Base-by-base conservation (phyloP, 2,888 invertebrate species). In the Apotomis betuletana region DNA sequence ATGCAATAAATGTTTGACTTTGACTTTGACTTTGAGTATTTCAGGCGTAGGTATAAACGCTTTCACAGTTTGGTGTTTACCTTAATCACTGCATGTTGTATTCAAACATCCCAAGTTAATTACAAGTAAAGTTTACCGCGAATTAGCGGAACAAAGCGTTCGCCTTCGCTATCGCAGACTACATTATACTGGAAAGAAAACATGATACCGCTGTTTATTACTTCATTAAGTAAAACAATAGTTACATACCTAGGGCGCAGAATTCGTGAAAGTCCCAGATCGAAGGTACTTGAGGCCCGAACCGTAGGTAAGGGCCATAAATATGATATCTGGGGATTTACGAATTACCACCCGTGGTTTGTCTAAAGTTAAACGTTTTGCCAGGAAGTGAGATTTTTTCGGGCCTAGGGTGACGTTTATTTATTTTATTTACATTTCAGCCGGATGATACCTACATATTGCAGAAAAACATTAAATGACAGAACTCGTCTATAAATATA, bases 181-280 rank as follows among this genome's bases (percentile, higher is more conserved):
- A 54, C 46, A 69, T 27, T 54, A 55, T 69, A 54, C 60, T 38
- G 2, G 9, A 57, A 67, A 57, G 44, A 52, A 63, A 70, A 64
- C 58, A 70, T 52, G 15, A 51, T 49, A 8, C 27, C 15, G 12
- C 57, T 59, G 58, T 68, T 69, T 61, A 58, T 63, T 44, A 64
- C 63, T 70, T 70, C 63, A 70, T 70, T 70, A 70, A 58, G 63
- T 70, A 64, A 64, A 64, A 70, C 27, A 64, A 70, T 27, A 27
- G 27, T 2, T 27, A 27, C 27, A 27, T 27, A 27, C 27, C 27
- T 27, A 27, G 27, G 27, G 27, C 27, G 27, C 27, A 2, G 27
- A 27, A 27, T 2, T 27, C 27, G 27, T 27, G 27, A 27, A 27
- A 27, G 27, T 27, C 27, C 27, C 27, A 27, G 27, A 27, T 27